Conservation (phyloP, 1,140 invertebrate species). For the Akabosia matsudoensis region DNA sequence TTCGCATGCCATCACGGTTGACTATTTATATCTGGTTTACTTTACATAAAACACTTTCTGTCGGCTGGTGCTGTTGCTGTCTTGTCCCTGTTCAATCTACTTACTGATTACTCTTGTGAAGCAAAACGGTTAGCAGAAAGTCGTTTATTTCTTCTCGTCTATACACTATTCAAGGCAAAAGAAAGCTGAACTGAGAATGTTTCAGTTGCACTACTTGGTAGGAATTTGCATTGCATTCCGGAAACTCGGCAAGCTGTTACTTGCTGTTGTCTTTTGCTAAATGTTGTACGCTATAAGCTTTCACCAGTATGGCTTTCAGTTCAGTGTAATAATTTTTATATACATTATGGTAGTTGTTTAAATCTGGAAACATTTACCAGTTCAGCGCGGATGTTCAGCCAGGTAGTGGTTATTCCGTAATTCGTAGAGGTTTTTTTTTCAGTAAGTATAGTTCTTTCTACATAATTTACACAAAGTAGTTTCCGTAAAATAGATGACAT, state of each 20-base stretch:
- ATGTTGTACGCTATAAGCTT: too few relatives aligned
- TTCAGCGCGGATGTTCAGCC: not conserved
- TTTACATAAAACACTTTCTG: slow-evolving; percentile 20
- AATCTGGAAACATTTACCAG: slow-evolving; percentile 8
- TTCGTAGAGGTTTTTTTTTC: not conserved
- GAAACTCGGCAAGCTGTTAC: too few relatives aligned
- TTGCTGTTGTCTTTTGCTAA: not conserved
- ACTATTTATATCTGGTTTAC: slow-evolving; percentile 23
- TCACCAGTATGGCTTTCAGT: too few relatives aligned
- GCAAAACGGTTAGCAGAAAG: not conserved
- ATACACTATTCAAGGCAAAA: too few relatives aligned
- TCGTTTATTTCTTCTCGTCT: too few relatives aligned
- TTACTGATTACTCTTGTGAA: slow-evolving; percentile 4
- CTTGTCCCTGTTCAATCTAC: not conserved
- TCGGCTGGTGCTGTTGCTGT: not conserved
- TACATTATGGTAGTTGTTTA: not conserved
- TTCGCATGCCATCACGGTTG: slow-evolving; percentile 11
- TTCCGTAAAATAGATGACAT: too few relatives aligned
- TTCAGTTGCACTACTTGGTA: too few relatives aligned
- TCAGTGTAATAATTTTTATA: slow-evolving; percentile 9
- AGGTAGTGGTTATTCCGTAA: too few relatives aligned
- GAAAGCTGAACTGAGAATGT: too few relatives aligned
- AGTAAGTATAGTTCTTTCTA: not conserved
- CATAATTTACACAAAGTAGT: too few relatives aligned
- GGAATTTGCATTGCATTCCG: too few relatives aligned